Evolutionary conservation across 2,888 invertebrate species (phyloP), one percentile per base, ranked within the genome.

Genomic region (Dicyrtoma fusca): DNA sequence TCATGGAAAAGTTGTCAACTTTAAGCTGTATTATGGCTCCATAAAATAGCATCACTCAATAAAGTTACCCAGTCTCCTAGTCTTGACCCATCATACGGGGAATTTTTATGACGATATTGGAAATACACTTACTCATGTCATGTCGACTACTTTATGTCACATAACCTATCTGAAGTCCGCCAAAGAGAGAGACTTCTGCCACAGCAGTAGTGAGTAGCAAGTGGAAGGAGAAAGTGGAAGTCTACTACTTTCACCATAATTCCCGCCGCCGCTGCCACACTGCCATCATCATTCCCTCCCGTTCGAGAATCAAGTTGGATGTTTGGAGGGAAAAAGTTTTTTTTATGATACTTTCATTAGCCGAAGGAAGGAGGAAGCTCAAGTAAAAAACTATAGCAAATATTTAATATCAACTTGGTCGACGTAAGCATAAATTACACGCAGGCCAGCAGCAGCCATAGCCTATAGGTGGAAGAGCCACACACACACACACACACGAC

Each of bases 1-100:
- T 62, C 62, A 62, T 45, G 42, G 62, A 62, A 45, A 59, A 59
- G 59, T 59, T 59, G 59, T 59, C 59, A 26, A 26, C 62, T 62
- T 62, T 13, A 21, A 21, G 19, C 23, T 55, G 13, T 59, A 59
- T 59, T 59, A 59, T 59, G 59, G 34, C 25, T 59, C 59, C 42
- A 62, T 42, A 62, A 62, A 44, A 44, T 62, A 62, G 45, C 19
- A 62, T 62, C 62, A 44, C 62, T 42, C 62, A 62, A 62, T 62
- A 62, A 62, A 62, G 45, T 62, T 62, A 42, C 26, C 49, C 14
- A n/a, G 14, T 49, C 17, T 49, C 11, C 34, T 34, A 34, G 59
- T 25, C 59, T 62, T 34, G 44, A 17, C 62, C 62, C 62, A 62
- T 62, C 62, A 21, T 62, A 62, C 17, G 45, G n/a, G 44, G n/a